Evolutionary conservation across 2,113 vertebrate genomes (phyloP), one percentile per base, ranked within the genome.

Genomic region (Nothocercus julius): DNA sequence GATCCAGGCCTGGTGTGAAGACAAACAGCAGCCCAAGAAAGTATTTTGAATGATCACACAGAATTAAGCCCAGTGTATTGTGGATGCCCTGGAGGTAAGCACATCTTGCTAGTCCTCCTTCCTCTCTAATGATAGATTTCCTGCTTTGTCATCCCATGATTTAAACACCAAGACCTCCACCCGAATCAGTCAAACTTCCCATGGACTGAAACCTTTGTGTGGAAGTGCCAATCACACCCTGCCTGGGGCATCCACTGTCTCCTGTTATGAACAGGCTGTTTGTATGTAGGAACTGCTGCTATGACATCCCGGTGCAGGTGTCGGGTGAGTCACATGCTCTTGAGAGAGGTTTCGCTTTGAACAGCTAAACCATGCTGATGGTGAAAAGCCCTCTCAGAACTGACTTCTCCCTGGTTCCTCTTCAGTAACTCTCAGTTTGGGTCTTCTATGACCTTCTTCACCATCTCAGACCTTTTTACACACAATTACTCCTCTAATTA

Each of bases 261-360:
- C 19, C n/a, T 59, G 12, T n/a, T 51, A 28, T 13, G 47, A 69
- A 4, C 51, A 28, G 34, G 36, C 66, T 56, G 8, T 74, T 53
- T 53, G 54, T 61, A 91, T 59, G 7, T 49, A 34, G 7, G 54
- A 38, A 9, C 32, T 54, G 34, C 45, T 73, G 36, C 85, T 44
- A 42, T 49, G 58, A 18, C 30, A 62, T 11, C 24, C 84, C 24
- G 24, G 11, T 44, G 34, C 0, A 0, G 32, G 11, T 51, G 44
- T 15, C 78, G 20, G 20, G 15, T 45, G 82, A 68, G 22, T 54
- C 64, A 62, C 0, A 0, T 44, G 59, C 27, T 27, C 59, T 87
- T 81, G 66, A 10, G 24, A 64, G 14, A 4, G 15, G 21, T 75
- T 76, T 67, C 5, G 59, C 75, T 88, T 85, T 76, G 73, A 80